phyloP scores from a whole-genome alignment of 2,797 vertebrate genomes.

The Bucorvus abyssinicus region DNA sequence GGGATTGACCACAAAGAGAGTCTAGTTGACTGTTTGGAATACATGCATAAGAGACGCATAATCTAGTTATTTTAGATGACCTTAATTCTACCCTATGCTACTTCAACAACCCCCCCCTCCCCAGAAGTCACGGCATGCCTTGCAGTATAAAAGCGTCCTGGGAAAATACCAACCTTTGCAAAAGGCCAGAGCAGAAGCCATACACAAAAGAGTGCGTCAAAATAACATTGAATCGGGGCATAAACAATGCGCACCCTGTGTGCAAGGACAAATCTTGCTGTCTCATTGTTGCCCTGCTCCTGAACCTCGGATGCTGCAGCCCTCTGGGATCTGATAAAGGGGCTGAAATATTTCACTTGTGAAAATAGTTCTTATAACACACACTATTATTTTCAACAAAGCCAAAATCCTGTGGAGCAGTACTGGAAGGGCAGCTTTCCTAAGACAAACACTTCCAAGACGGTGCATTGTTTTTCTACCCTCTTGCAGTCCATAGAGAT shows the following conservation, averaged over 20 bases:
- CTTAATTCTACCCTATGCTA: neutral
- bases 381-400: neutral
- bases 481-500: neutral
- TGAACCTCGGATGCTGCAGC: neutral
- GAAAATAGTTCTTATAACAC: neutral
- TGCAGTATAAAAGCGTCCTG: neutral
- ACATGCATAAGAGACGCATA: neutral
- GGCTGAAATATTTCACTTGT: neutral
- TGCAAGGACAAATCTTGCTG: neutral
- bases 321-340: neutral
- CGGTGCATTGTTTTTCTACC: neutral
- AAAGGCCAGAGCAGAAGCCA: neutral
- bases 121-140: accelerated
- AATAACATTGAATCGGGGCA: neutral
- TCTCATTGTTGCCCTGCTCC: neutral
- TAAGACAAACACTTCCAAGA: neutral
- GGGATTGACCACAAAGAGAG: neutral
- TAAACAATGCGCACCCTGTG: neutral
- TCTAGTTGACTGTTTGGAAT: neutral
- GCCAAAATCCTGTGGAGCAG: neutral
- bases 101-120: neutral
- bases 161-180: slow-evolving; percentile 9
- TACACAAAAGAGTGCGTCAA: neutral
- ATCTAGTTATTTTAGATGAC: neutral
- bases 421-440: neutral